Base-by-base conservation (phyloP, 2,113 vertebrate species). In the Nicator chloris region DNA sequence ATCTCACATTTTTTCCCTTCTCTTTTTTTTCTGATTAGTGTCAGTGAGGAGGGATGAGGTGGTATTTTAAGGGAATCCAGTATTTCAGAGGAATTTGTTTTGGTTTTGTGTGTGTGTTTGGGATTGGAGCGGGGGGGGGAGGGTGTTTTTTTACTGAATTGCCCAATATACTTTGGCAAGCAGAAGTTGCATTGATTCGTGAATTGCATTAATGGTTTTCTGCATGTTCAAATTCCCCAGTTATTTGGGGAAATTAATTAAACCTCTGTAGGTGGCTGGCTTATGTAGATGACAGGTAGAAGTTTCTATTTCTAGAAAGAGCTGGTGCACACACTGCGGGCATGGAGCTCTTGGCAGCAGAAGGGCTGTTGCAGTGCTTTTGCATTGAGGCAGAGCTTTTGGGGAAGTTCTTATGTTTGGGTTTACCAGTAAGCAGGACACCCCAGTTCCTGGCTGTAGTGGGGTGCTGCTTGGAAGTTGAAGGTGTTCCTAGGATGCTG, bases 91-190 rank as follows among this genome's bases (percentile, higher is more conserved):
- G 70, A 45, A 60, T 88, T 89, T 30, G 4, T 44, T 50, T 37
- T 23, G 22, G 22, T 26, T 83, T 57, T 64, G 7, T 68, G 28
- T 6, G 2, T 81, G 59, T 57, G 27, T 73, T 80, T 83, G 65
- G 68, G 28, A 42, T 57, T 40, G 56, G 60, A 51, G 18, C 0
- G 0, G 5, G 22, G 26, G 15, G 30, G 5, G 22, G 26, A 13
- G 30, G 7, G 2, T 21, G 42, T 53, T 47, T 91, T 91, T 93
- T 39, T 33, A 37, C 53, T 90, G 90, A 90, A 63, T 84, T 84
- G 35, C 88, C 80, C 86, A 35, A 57, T 94, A 68, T 90, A 64
- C 64, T 93, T 88, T 93, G 91, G 95, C 91, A 78, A 84, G 89
- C 65, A 45, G 80, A 42, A 80, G 69, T n/a, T 39, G 60, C 77